Base-by-base conservation (phyloP, 2,797 vertebrate species). In the Mastacembelus armatus region DNA sequence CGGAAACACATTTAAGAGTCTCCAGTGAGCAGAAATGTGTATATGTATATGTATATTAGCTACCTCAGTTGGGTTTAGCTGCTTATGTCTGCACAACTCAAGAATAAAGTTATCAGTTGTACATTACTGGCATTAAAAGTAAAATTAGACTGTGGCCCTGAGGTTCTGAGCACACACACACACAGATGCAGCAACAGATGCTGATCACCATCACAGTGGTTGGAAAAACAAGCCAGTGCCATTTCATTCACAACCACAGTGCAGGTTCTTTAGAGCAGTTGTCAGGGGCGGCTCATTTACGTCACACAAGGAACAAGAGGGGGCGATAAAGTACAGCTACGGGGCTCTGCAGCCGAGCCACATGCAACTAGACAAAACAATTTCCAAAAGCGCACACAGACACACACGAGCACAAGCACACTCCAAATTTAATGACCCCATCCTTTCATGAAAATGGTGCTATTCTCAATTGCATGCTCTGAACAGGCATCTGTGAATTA, bases 401-500 rank as follows among this genome's bases (percentile, higher is more conserved):
- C 59, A 57, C 38, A 56, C 73, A 65, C 21, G 2, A 38, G 52
- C 35, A 61, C 63, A 63, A 47, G 66, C 73, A 19, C 70, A 71
- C 76, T 66, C 55, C 54, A 79, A 58, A 66, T 77, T 66, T 85
- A 89, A 88, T 88, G 77, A 83, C 75, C 71, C 65, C 52, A 27
- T 68, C 70, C 61, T 77, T 81, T 75, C 50, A 65, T 51, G 35
- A 8, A 59, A 82, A 86, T 56, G 63, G 38, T n/a, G 30, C 62
- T 40, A 32, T 38, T 50, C 75, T 81, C 50, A 19, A 65, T 55
- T 55, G 78, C 49, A 61, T 2, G 48, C 67, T 72, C 71, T 40
- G 35, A 66, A 80, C 66, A 52, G 58, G 62, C 78, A 71, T 85
- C 71, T 74, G 77, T 84, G 81, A 87, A 89, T 89, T 81, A 88